Percentiles rank a stretch among this genome's conserved stretches.
Conservation (phyloP, 2,888 invertebrate species). For the Shargacucullia verbasci region DNA sequence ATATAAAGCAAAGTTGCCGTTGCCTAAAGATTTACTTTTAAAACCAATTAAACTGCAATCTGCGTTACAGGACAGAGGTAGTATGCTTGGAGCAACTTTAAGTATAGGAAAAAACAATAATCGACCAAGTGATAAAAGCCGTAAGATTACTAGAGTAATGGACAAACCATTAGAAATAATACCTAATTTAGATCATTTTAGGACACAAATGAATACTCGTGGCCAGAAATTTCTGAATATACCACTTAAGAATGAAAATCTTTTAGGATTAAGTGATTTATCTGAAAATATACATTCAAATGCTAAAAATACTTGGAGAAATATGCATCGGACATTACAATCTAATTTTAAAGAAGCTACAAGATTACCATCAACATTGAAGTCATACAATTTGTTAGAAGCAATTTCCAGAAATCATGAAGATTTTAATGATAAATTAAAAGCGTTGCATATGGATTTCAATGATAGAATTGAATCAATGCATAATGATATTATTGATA, state of each 20-base stretch:
- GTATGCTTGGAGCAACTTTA: conserved; percentile 59
- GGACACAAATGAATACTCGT: conserved; percentile 35
- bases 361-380: conserved; percentile 53
- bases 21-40: conserved; percentile 65
- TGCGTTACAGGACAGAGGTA: conserved; percentile 56
- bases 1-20: conserved; percentile 64
- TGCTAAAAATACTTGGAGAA: conserved; percentile 62
- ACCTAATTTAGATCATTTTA: conserved; percentile 59
- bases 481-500: conserved; percentile 67
- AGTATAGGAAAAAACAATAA: conserved; percentile 54
- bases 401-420: conserved; percentile 65
- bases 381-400: conserved; percentile 68
- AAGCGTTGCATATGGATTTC: conserved; percentile 73
- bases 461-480: conserved; percentile 73
- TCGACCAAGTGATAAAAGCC: conserved; percentile 1
- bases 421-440: conserved; percentile 75
- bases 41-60: conserved; percentile 68
- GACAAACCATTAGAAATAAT: conserved; percentile 38
- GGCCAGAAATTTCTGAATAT: conserved; percentile 52
- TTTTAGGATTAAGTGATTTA: conserved; percentile 40
- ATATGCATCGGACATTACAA: conserved; percentile 66
- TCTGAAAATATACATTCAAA: conserved; percentile 49
- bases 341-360: conserved; percentile 59
- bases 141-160: conserved; percentile 23
- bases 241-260: conserved; percentile 47